phyloP scores from a whole-genome alignment of 2,888 invertebrate species.

The Pyrocoelia pectoralis region DNA sequence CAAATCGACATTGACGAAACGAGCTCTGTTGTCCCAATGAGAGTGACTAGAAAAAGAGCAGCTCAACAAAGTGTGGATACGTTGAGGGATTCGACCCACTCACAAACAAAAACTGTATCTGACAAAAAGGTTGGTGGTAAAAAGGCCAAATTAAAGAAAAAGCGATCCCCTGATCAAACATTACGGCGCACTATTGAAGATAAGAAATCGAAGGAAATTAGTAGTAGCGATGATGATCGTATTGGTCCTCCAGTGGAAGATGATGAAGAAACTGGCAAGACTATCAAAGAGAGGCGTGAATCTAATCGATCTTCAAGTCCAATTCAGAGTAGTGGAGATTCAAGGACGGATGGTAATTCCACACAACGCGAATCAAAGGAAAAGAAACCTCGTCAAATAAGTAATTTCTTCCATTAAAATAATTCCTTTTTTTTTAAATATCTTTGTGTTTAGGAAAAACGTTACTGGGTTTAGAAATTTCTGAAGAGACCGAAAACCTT shows the following conservation, averaged over 20 bases:
- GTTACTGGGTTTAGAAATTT: constrained; percentile 62
- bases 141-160: constrained; percentile 45
- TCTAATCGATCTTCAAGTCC: constrained; percentile 32
- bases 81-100: constrained; percentile 10
- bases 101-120: constrained; percentile 30
- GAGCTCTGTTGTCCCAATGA: constrained; percentile 13
- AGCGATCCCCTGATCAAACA: constrained; percentile 51
- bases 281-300: constrained; percentile 15
- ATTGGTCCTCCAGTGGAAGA: neutral
- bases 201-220: constrained; percentile 62
- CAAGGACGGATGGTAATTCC: constrained; percentile 27
- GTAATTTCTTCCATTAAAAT: constrained; percentile 34
- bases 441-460: constrained; percentile 54
- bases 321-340: constrained; percentile 32
- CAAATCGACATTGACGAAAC: constrained; percentile 41
- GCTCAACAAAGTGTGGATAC: constrained; percentile 33
- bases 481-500: constrained; percentile 51
- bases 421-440: neutral
- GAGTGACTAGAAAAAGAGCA: constrained; percentile 48
- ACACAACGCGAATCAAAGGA: constrained; percentile 34
- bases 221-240: constrained; percentile 60
- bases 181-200: constrained; percentile 62
- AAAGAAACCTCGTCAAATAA: constrained; percentile 47
- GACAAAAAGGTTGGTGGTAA: constrained; percentile 42
- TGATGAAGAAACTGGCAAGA: constrained; percentile 9